Conservation (phyloP, 2,113 vertebrate species). For the Apaloderma vittatum region DNA sequence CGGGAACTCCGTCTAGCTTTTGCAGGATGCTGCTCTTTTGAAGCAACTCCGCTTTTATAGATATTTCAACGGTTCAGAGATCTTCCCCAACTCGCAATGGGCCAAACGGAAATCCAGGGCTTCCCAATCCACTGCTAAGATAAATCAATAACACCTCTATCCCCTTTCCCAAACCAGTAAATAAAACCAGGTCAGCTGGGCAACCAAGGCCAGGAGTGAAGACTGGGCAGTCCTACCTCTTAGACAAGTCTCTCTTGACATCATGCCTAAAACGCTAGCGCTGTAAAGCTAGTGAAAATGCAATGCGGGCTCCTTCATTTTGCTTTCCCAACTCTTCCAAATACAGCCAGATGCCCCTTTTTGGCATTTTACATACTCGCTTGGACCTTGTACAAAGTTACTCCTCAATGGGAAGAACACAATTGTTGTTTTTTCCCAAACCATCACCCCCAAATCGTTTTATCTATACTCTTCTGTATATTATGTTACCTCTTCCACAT, state of each 20-base stretch:
- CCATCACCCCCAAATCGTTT: fast-evolving
- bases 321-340: neutral
- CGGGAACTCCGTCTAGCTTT: neutral
- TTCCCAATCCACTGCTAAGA: neutral
- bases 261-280: fast-evolving
- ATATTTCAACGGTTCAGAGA: neutral
- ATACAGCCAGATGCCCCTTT: neutral
- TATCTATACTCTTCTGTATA: neutral
- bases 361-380: neutral
- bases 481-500: conserved; percentile 93
- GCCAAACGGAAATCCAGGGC: neutral
- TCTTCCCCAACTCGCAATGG: neutral
- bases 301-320: neutral
- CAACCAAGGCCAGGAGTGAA: neutral
- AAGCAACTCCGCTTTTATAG: neutral
- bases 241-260: neutral
- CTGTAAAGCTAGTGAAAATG: neutral
- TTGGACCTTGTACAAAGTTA: neutral
- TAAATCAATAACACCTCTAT: neutral
- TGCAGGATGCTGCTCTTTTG: neutral
- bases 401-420: neutral
- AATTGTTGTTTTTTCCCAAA: neutral
- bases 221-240: neutral
- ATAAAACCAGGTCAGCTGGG: neutral
- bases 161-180: neutral